These are phyloP conservation scores for Eupelmus urozonus DNA, from an alignment of 2,888 invertebrate species.

Conservation along the genomic window DNA sequence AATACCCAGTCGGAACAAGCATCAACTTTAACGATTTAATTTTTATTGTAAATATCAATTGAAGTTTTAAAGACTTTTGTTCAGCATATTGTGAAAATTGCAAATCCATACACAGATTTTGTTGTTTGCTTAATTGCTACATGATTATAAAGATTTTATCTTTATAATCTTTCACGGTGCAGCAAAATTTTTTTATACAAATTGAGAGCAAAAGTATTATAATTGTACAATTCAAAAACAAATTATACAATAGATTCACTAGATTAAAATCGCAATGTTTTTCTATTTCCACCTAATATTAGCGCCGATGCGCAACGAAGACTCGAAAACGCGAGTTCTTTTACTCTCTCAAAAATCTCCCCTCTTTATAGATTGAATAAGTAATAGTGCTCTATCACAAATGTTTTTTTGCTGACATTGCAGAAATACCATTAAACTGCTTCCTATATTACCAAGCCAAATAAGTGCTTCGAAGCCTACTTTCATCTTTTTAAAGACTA, in stretches of 20 bases:
- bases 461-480: constrained; percentile 36
- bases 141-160: constrained; percentile 38
- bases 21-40: constrained; percentile 24
- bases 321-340: constrained; percentile 21
- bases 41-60: constrained; percentile 2
- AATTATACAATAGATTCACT: constrained; percentile 11
- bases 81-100: constrained; percentile 10
- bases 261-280: neutral
- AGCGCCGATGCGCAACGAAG: constrained; percentile 21
- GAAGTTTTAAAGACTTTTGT: constrained; percentile 8
- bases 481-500: too few species aligned
- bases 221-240: constrained; percentile 28
- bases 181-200: constrained; percentile 41
- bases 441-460: constrained; percentile 18
- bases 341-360: constrained; percentile 6
- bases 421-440: constrained; percentile 38
- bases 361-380: constrained; percentile 56
- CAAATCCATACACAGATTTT: constrained; percentile 15
- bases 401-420: constrained; percentile 34
- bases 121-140: too few species aligned
- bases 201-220: constrained; percentile 22
- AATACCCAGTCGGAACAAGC: constrained; percentile 22
- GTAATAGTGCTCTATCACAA: constrained; percentile 64
- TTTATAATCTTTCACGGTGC: constrained; percentile 6
- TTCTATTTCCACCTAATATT: constrained; percentile 18